Evolutionary conservation across 2,888 invertebrate genomes (phyloP).

Genomic region (Strigamia transsilvanica): DNA sequence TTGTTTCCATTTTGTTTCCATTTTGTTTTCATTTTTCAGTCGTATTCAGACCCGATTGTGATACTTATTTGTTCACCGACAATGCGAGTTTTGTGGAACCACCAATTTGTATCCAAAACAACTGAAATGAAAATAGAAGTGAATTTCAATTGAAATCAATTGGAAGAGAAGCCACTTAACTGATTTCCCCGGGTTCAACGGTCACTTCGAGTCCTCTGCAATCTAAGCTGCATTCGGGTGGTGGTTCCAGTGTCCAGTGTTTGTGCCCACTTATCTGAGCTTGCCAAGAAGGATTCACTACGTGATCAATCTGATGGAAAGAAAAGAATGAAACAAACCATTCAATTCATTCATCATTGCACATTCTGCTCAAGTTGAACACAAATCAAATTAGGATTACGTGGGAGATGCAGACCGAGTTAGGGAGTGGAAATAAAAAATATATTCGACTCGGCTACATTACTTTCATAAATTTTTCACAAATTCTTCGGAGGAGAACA

Average conservation of each 20-base stretch:
- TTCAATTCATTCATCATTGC: conserved; percentile 8
- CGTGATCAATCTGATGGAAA: conserved; percentile 83
- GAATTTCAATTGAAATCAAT: neutral
- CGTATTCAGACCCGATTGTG: conserved; percentile 95
- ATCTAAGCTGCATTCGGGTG: conserved; percentile 86
- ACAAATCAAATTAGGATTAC: neutral
- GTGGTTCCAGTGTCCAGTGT: conserved; percentile 88
- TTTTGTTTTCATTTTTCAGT: conserved; percentile 68
- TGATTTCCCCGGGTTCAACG: conserved; percentile 87
- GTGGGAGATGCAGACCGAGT: neutral
- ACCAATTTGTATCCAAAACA: conserved; percentile 91
- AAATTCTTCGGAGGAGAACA: neutral
- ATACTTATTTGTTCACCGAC: conserved; percentile 89
- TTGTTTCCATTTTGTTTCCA: neutral
- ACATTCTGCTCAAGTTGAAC: conserved; percentile 4
- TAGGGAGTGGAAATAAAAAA: neutral
- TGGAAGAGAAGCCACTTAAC: conserved; percentile 69
- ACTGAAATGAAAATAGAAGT: conserved; percentile 70
- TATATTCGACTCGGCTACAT: neutral
- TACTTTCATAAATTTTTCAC: conserved; percentile 42
- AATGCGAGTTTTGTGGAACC: conserved; percentile 93
- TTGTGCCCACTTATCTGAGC: conserved; percentile 91
- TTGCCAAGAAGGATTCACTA: conserved; percentile 94
- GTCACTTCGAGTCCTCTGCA: conserved; percentile 76
- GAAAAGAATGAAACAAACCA: conserved; percentile 11